Percentiles rank a stretch among this genome's conserved stretches.
Conservation (phyloP, 2,888 invertebrate species). For the Agonopterix subpropinquella region DNA sequence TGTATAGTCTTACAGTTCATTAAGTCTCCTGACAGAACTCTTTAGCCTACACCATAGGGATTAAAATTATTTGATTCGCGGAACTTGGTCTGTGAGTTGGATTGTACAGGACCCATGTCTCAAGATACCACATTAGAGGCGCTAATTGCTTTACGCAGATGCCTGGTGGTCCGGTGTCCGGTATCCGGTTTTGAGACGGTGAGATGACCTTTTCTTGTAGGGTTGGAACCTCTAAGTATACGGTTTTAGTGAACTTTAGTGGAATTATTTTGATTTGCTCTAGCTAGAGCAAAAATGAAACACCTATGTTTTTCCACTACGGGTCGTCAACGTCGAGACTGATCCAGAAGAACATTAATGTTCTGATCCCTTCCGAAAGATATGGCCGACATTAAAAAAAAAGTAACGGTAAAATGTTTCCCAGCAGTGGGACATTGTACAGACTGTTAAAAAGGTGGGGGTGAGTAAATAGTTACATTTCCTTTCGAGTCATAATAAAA, state of each 20-base stretch:
- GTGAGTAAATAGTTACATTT: too few species aligned
- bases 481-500: too few species aligned
- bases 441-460: too few species aligned
- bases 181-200: slow-evolving; percentile 29
- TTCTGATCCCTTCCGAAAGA: too few species aligned
- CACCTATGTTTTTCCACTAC: too few species aligned
- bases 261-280: neutral
- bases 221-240: slow-evolving; percentile 3
- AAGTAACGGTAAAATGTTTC: too few species aligned
- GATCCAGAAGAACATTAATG: too few species aligned
- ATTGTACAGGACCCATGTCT: slow-evolving; percentile 22
- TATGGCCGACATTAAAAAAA: too few species aligned
- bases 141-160: slow-evolving; percentile 68
- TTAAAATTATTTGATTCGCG: neutral
- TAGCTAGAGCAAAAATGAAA: too few species aligned
- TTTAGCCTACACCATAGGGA: slow-evolving; percentile 3
- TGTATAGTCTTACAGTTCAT: slow-evolving; percentile 7
- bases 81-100: neutral
- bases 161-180: slow-evolving; percentile 33
- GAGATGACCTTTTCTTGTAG: slow-evolving; percentile 28
- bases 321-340: too few species aligned
- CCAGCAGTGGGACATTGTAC: too few species aligned
- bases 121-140: slow-evolving; percentile 51
- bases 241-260: slow-evolving; percentile 8
- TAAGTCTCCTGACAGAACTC: neutral